Evolutionary conservation across 1,140 invertebrate genomes (phyloP).

Genomic region (Aphaenogaster ashmeadi): DNA sequence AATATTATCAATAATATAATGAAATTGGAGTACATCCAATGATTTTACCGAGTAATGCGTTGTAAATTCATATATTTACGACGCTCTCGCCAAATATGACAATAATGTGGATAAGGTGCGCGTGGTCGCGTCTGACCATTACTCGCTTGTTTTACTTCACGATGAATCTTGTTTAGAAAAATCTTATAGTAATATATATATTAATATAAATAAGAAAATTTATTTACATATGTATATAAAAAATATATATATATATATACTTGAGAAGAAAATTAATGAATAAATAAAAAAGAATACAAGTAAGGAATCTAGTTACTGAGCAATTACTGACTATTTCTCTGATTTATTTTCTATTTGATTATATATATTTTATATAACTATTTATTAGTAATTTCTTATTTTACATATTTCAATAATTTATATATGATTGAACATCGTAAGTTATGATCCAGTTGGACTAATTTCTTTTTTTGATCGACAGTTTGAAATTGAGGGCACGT

Average conservation of each 20-base stretch:
- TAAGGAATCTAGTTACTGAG: too few species aligned
- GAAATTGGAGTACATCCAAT: slow-evolving; percentile 12
- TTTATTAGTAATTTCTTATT: neutral
- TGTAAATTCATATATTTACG: slow-evolving; percentile 24
- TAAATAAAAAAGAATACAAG: too few species aligned
- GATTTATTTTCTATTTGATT: too few species aligned
- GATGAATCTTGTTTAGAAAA: neutral
- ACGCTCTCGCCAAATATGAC: slow-evolving; percentile 34
- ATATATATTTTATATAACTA: too few species aligned
- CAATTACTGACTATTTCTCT: too few species aligned
- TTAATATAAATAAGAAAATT: too few species aligned
- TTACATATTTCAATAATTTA: slow-evolving; percentile 10
- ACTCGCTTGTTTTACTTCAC: neutral
- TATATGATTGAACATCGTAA: neutral
- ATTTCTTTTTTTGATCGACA: slow-evolving; percentile 41
- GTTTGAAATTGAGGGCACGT: slow-evolving; percentile 33
- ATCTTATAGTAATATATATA: neutral
- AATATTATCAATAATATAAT: neutral
- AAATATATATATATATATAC: too few species aligned
- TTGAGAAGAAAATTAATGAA: too few species aligned
- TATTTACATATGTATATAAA: too few species aligned
- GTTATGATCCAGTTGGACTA: neutral
- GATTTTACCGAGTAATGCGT: neutral
- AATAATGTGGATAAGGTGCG: neutral
- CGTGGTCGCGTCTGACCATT: neutral